Evolutionary conservation across 2,888 invertebrate species (phyloP), one percentile per base, ranked within the genome.

Genomic region (Imbricaverruca yamaguchii): DNA sequence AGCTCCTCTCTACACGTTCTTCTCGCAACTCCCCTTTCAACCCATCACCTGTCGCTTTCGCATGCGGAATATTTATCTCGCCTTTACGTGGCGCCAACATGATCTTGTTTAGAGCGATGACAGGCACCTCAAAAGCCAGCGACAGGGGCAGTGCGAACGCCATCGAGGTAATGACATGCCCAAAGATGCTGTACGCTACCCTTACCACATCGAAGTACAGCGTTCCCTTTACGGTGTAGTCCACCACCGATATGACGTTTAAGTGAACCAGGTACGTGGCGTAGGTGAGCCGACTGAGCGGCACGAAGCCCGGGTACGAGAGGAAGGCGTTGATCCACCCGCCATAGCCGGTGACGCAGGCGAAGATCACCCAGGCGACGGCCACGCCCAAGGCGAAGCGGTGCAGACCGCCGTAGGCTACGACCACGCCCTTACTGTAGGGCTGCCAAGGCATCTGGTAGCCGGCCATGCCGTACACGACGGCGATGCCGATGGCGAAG

Each of bases 311-410:
- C 84, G 87, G 89, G 89, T 90, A 90, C 13, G 91, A 89, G 80
- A 91, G 89, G 69, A 91, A 83, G 82, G 87, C 86, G 21, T 90
- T 90, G 7, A 91, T 83, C 84, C 88, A 87, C 84, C 91, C 91
- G 86, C 91, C 91, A 86, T 92, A 91, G 80, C 91, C 91, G 21
- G 92, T 92, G 87, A 92, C 92, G 84, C 92, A 92, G 0, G 91
- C 90, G 81, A 92, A 87, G n/a, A 93, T 91, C 83, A 94, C 91
- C 93, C 93, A 93, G 7, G 91, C 91, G 79, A 91, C 90, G 0
- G 91, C 90, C 8, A 92, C 87, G 84, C 91, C 90, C 93, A 93
- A 93, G 0, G 91, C 90, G 9, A 91, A 87, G 84, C 91, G 90
- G 85, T 92, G 92, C 11, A 92, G 86, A 0, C 91, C 90, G 10